Evolutionary conservation across 2,113 vertebrate genomes (phyloP).

Genomic region (Cyprinodon variegatus): DNA sequence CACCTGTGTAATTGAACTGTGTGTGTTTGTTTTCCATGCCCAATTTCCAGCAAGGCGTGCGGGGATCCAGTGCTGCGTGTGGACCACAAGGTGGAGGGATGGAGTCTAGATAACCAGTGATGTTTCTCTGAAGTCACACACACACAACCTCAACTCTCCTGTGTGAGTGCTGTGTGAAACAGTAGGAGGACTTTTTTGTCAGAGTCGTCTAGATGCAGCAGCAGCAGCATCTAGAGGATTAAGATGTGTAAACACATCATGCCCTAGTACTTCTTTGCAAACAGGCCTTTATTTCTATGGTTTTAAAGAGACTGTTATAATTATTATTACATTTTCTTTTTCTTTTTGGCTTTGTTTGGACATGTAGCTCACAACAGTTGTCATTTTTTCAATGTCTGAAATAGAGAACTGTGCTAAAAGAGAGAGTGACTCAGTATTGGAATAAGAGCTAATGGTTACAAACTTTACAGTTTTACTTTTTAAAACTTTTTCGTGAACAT

Average conservation of each 20-base stretch:
- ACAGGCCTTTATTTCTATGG: background rate
- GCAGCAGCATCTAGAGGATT: conserved; percentile 18
- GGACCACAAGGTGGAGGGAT: conserved; percentile 79
- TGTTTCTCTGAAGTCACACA: conserved; percentile 14
- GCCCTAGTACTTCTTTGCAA: background rate
- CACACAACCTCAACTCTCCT: background rate
- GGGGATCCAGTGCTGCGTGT: conserved; percentile 58
- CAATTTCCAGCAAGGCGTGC: conserved; percentile 70
- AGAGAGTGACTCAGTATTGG: no score
- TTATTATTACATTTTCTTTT: background rate
- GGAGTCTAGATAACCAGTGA: conserved; percentile 57
- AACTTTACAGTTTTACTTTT: no score
- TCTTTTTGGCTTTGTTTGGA: background rate
- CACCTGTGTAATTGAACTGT: conserved; percentile 67
- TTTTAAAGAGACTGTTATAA: background rate
- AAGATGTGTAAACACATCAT: background rate
- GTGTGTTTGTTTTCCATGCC: conserved; percentile 76
- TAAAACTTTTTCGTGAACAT: no score
- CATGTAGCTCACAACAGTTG: no score
- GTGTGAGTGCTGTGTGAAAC: conserved; percentile 3
- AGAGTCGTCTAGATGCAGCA: background rate
- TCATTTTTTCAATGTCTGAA: background rate
- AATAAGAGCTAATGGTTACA: no score
- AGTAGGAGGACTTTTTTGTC: background rate
- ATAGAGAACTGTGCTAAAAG: background rate